A percentile compares a stretch with the other conserved stretches of the same genome.
Evolutionary conservation across 2,888 invertebrate genomes (phyloP).

Genomic region (Lasioglossum figueresi): DNA sequence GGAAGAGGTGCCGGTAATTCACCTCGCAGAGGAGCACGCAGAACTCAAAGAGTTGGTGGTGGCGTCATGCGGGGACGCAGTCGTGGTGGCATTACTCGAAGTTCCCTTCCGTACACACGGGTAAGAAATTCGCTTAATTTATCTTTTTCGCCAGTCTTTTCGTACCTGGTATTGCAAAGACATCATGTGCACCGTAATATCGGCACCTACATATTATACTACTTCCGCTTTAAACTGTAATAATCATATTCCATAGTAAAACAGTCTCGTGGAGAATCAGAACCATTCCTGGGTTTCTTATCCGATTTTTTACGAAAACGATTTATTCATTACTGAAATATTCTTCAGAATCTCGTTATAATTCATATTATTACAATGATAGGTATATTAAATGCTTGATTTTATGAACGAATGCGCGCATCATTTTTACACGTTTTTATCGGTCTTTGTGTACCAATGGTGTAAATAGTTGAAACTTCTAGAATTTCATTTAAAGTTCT

Average conservation of each 20-base stretch:
- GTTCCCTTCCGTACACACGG: slow-evolving; percentile 87
- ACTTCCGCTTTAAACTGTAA: slow-evolving; percentile 46
- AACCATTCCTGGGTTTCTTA: background rate
- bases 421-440: slow-evolving; percentile 16
- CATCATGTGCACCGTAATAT: slow-evolving; percentile 46
- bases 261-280: background rate
- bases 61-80: slow-evolving; percentile 89
- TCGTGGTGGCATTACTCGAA: slow-evolving; percentile 89
- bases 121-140: slow-evolving; percentile 84
- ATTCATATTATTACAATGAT: slow-evolving; percentile 9
- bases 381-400: background rate
- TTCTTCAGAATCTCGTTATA: background rate
- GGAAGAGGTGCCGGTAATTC: slow-evolving; percentile 85
- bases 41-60: slow-evolving; percentile 81
- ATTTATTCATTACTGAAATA: background rate
- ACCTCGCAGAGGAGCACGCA: slow-evolving; percentile 84
- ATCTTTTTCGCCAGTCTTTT: background rate
- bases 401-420: background rate
- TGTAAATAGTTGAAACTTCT: background rate
- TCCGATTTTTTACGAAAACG: background rate
- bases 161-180: background rate
- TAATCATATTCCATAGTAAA: slow-evolving; percentile 9
- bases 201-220: slow-evolving; percentile 31
- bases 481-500: background rate
- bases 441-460: background rate